Evolutionary conservation across 2,888 invertebrate genomes (phyloP), one percentile per base, ranked within the genome.

Genomic region (Drosophila longiperda): DNA sequence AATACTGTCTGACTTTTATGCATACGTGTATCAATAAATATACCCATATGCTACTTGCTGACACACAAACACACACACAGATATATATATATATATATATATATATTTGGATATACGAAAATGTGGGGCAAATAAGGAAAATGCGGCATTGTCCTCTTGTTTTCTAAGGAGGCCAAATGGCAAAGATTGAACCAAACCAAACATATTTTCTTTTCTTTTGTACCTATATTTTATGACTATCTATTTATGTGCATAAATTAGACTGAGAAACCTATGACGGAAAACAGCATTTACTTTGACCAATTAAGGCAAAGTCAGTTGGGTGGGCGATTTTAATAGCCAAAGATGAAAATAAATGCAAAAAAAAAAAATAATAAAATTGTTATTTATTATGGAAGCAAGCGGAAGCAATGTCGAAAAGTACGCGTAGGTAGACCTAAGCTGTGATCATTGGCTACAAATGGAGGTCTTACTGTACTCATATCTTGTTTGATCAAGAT

Each of bases 261-360:
- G 40, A 61, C 20, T 40, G 17, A 59, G 64, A 78, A 76, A 81
- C 77, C 77, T 81, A 78, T 80, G 67, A 78, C 81, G 82, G 87
- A 81, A 84, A 78, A 75, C 80, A 78, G 71, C 78, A 82, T 78
- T 84, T 81, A 81, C 75, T 84, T 60, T 66, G 50, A 53, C 84
- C 87, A 85, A 75, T 78, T 83, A 85, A 70, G 85, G 87, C 85
- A 72, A 81, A 75, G 83, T 73, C 80, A 32, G 75, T 54, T 75
- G 74, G 65, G 83, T 87, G 83, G 85, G 85, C 87, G 85, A 68
- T 66, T 72, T 63, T 57, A 73, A 69, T 58, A 73, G 60, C 69
- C 49, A 63, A 32, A 73, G 64, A 61, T 76, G 64, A 64, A 69
- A 65, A 57, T 26, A 26, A 52, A 26, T 7, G 29, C 2, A 20